These are phyloP conservation scores for Drosophila prostipennis DNA, from an alignment of 2,888 invertebrate genomes.

Conservation along the genomic window DNA sequence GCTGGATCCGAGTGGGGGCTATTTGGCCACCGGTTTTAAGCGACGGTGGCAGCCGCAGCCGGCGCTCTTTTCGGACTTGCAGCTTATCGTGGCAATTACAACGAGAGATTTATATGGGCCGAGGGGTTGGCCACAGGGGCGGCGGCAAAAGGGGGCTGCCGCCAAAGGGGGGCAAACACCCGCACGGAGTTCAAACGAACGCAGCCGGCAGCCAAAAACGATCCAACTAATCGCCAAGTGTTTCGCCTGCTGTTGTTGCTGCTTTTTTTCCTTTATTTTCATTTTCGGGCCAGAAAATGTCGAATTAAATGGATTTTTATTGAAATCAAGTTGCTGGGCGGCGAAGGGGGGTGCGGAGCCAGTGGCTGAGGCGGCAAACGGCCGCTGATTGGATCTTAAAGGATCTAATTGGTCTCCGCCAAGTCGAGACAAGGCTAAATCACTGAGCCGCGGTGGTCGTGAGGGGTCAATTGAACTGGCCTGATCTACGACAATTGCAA, in stretches of 20 bases:
- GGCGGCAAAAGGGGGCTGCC: not conserved
- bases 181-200: conserved; percentile 77
- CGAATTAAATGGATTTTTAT: conserved; percentile 80
- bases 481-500: conserved; percentile 43
- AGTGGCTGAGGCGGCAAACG: conserved; percentile 37
- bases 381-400: conserved; percentile 51
- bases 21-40: conserved; percentile 75
- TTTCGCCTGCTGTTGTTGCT: conserved; percentile 43
- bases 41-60: conserved; percentile 49
- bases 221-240: conserved; percentile 78
- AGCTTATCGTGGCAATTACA: conserved; percentile 77
- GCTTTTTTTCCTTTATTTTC: conserved; percentile 33
- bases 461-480: conserved; percentile 41
- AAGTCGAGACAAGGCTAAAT: conserved; percentile 42
- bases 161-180: conserved; percentile 48
- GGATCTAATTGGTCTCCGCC: conserved; percentile 48
- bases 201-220: conserved; percentile 69
- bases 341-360: not conserved
- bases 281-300: conserved; percentile 75
- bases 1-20: conserved; percentile 33
- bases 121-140: conserved; percentile 23
- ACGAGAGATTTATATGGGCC: conserved; percentile 72
- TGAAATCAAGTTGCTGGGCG: conserved; percentile 69
- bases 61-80: conserved; percentile 43
- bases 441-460: conserved; percentile 41